phyloP scores from a whole-genome alignment of 2,888 invertebrate genomes.

The Lacanobia wlatinum region DNA sequence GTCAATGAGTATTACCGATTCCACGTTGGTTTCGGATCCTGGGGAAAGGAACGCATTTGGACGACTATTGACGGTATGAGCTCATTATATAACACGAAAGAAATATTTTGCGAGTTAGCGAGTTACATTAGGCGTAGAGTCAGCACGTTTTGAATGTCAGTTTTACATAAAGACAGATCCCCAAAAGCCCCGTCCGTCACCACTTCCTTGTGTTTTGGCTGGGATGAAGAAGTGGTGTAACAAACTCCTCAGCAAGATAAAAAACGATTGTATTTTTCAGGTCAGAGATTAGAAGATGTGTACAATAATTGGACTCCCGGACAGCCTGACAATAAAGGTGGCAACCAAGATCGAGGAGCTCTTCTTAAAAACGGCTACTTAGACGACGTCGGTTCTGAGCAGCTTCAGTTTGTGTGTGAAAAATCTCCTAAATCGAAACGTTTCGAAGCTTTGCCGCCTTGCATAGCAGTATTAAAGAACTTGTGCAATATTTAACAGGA shows the following conservation, averaged over 20 bases:
- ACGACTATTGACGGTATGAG: slow-evolving; percentile 17
- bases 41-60: slow-evolving; percentile 34
- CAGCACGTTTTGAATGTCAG: too few species aligned
- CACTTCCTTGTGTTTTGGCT: too few species aligned
- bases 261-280: slow-evolving; percentile 13
- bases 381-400: slow-evolving; percentile 15
- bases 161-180: too few species aligned
- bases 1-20: slow-evolving; percentile 6
- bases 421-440: slow-evolving; percentile 19
- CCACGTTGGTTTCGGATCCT: slow-evolving; percentile 17
- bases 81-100: too few species aligned
- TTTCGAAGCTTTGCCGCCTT: too few species aligned
- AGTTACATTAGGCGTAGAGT: too few species aligned
- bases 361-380: slow-evolving; percentile 13
- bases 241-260: too few species aligned
- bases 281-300: slow-evolving; percentile 23
- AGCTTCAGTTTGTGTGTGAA: slow-evolving; percentile 33
- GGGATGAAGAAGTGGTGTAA: too few species aligned
- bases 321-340: slow-evolving; percentile 22
- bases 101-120: too few species aligned
- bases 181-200: too few species aligned
- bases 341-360: slow-evolving; percentile 20
- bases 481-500: too few species aligned
- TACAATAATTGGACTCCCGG: slow-evolving; percentile 13
- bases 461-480: too few species aligned